Conservation (phyloP, 2,797 vertebrate genomes). For the Girardinus metallicus region DNA sequence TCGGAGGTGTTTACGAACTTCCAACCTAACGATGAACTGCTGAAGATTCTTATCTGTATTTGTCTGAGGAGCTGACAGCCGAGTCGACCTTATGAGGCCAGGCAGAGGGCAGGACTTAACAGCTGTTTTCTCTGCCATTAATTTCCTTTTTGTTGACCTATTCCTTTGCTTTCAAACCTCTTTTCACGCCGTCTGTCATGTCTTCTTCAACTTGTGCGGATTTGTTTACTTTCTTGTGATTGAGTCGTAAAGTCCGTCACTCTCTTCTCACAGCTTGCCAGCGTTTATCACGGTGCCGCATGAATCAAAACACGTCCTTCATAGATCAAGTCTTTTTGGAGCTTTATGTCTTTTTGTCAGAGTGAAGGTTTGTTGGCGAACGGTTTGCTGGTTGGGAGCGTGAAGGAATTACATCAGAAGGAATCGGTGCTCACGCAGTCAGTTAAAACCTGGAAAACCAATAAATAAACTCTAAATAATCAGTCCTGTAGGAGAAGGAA, state of each 20-base stretch:
- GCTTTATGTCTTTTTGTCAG: not conserved
- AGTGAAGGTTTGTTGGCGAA: constrained; percentile 8
- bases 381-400: constrained; percentile 8
- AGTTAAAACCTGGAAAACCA: not conserved
- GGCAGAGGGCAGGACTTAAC: constrained; percentile 26
- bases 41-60: constrained; percentile 57
- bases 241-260: constrained; percentile 46
- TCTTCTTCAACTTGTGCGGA: constrained; percentile 24
- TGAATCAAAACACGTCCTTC: constrained; percentile 27
- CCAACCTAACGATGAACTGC: constrained; percentile 19
- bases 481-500: no score
- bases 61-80: constrained; percentile 40
- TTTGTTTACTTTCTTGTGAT: constrained; percentile 44
- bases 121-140: constrained; percentile 9
- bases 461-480: not conserved
- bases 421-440: constrained; percentile 10
- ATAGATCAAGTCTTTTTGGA: not conserved
- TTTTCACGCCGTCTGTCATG: constrained; percentile 27
- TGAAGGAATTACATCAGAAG: not conserved
- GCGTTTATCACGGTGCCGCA: constrained; percentile 21
- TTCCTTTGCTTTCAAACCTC: constrained; percentile 23
- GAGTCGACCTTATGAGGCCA: constrained; percentile 9
- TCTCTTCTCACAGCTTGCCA: constrained; percentile 6
- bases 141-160: constrained; percentile 21
- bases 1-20: constrained; percentile 39